Evolutionary conservation across 2,888 invertebrate species (phyloP).

Genomic region (Gortyna flavago): DNA sequence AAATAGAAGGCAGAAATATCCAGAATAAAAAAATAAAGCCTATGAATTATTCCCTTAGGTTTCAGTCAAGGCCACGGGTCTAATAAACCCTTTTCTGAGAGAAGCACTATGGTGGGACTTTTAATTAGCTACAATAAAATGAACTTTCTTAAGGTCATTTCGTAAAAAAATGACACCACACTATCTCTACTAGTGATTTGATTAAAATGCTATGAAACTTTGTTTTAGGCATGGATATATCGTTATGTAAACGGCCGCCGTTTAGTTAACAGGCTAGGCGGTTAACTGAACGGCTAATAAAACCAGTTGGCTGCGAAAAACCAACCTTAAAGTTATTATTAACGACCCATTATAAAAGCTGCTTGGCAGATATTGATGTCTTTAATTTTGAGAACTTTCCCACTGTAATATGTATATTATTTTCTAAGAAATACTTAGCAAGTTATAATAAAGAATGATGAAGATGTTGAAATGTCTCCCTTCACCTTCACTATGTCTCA

Average conservation of each 20-base stretch:
- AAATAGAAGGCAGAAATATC: background rate
- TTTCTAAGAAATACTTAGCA: background rate
- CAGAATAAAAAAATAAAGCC: background rate
- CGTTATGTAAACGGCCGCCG: too few species aligned
- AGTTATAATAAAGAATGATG: background rate
- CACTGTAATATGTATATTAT: background rate
- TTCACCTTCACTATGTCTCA: too few species aligned
- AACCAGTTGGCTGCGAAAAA: too few species aligned
- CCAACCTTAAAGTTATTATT: background rate
- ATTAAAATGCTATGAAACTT: too few species aligned
- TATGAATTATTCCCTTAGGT: background rate
- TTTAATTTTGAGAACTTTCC: background rate
- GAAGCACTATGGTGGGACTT: too few species aligned
- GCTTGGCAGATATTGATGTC: background rate
- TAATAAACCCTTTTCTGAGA: background rate
- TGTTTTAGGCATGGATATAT: too few species aligned
- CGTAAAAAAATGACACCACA: too few species aligned
- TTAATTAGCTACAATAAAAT: too few species aligned
- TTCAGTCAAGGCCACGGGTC: background rate
- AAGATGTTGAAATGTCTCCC: background rate
- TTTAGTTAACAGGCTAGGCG: too few species aligned
- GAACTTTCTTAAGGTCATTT: too few species aligned
- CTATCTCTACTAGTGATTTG: too few species aligned
- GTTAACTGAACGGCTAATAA: too few species aligned
- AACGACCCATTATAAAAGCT: constrained; percentile 1